A percentile compares a stretch with the other conserved stretches of the same genome.
phyloP scores from a whole-genome alignment of 2,888 invertebrate species.

The Ennomos quercinarius region DNA sequence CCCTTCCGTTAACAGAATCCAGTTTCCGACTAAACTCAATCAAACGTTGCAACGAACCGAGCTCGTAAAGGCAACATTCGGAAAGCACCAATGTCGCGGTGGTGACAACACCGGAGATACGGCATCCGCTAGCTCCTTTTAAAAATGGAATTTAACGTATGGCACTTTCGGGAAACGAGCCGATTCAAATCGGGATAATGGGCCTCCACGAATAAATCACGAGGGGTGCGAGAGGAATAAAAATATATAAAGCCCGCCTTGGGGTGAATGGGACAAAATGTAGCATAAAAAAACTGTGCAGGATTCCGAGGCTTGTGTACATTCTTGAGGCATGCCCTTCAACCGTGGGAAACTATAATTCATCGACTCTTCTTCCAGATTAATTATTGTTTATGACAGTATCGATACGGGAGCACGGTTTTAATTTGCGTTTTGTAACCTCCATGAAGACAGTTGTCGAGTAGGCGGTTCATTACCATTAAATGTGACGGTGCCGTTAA shows the following conservation, averaged over 20 bases:
- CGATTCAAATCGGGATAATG: constrained; percentile 63
- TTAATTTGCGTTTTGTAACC: constrained; percentile 32
- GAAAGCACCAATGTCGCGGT: constrained; percentile 61
- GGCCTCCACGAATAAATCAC: constrained; percentile 71
- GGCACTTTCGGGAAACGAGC: constrained; percentile 66
- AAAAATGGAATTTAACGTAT: constrained; percentile 75
- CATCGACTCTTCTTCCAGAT: not conserved
- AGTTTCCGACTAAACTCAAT: constrained; percentile 74
- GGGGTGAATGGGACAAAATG: constrained; percentile 60
- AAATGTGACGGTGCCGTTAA: constrained; percentile 53
- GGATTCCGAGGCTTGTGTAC: constrained; percentile 48
- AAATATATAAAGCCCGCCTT: constrained; percentile 47
- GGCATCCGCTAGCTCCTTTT: constrained; percentile 74
- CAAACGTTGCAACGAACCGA: constrained; percentile 67
- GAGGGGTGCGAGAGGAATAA: constrained; percentile 68
- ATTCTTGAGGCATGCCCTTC: constrained; percentile 23
- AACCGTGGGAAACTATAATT: constrained; percentile 31
- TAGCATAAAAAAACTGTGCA: constrained; percentile 58
- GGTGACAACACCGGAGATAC: constrained; percentile 81
- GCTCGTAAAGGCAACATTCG: constrained; percentile 62
- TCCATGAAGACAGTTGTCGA: constrained; percentile 36
- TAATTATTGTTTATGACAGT: not conserved
- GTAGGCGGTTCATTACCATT: constrained; percentile 43
- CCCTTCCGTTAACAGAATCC: constrained; percentile 72
- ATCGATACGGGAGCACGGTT: constrained; percentile 17